Base-by-base conservation (phyloP, 1,140 invertebrate genomes). In the Orius insidiosus region DNA sequence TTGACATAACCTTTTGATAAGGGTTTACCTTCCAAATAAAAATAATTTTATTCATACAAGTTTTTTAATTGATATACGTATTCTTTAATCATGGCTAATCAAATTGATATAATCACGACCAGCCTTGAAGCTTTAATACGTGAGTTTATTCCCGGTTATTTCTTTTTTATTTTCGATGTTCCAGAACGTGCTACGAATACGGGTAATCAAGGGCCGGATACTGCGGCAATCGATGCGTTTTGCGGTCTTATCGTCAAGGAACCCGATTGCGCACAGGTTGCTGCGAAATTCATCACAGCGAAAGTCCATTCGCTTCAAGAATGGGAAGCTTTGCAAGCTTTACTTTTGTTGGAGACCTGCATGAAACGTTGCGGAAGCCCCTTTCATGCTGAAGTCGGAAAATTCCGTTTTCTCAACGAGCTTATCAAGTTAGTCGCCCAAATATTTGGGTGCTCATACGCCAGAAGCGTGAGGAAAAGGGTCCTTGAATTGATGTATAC, bases 381-480 rank as follows among this genome's bases (percentile, higher is more conserved):
- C 51, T 94, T 97, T 62, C 85, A 86, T 58, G 72, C 80, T 39
- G 92, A 97, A 74, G 75, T 96, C 46, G 87, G 86, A 44, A 96
- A 96, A 66, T 97, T 95, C 65, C 69, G 81, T 36, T 97, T 98
- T 62, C 68, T 98, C 2, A 98, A 98, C 68, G 90, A 97, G 68
- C 77, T 98, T 64, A 96, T 98, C 42, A 89, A 93, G 62, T 66
- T 98, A 19, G 83, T 96, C 92, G 0, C 90, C 92, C 13, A 97
- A 97, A 67, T 95, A 94, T 65, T 68, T 85, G 53, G 92, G 88
- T 6, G 74, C 75, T 44, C 74, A 77, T 60, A 95, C 90, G 10
- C 71, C 85, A n/a, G 66, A 72, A 3, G 68, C 74, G 83, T 97
- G 1, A 80, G 86, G 57, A 74, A 79, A 44, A 79, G 76, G 64